Base-by-base conservation (phyloP, 2,113 vertebrate species). In the Polypterus bichir region DNA sequence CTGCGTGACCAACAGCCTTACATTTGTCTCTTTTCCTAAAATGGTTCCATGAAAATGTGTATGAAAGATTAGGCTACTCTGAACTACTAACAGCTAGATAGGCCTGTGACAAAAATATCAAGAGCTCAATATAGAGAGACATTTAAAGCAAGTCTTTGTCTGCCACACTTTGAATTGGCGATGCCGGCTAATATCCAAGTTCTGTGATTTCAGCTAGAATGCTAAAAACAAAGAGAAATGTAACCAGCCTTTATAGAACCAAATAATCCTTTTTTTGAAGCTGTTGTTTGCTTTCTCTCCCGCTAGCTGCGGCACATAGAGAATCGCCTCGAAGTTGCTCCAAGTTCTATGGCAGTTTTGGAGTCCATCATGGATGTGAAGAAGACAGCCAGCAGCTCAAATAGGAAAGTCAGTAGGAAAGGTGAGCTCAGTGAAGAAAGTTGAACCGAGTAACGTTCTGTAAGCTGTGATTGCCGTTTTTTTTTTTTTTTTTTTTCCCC, bases 291-390 rank as follows among this genome's bases (percentile, higher is more conserved):
- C 9, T 47, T 4, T 54, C 49, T 58, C 56, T 64, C 3, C 72
- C 48, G 71, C 55, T 69, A 99, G 96, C 78, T 98, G 66, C 89
- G 89, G 67, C 92, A 93, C 57, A 92, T 94, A 79, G 91, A 96
- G 81, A 97, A 95, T 74, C 91, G 86, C 65, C 67, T 93, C 77
- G 92, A 96, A 81, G 85, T 91, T 63, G 66, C 65, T 53, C 89
- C 90, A 63, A 82, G 74, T 59, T 83, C 85, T 70, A 89, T 85
- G 3, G 89, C 89, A 63, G 64, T 88, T 4, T 77, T 92, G 1
- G 83, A 92, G 62, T 81, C 86, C 9, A 74, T 93, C 72, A 90
- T 90, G 85, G 89, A 93, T 66, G 70, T 79, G 59, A 95, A 91
- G 81, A 95, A 91, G 65, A 77, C 81, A 61, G 73, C 77, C 63